Evolutionary conservation across 2,888 invertebrate species (phyloP), one percentile per base, ranked within the genome.

Genomic region (Thumatha senex): DNA sequence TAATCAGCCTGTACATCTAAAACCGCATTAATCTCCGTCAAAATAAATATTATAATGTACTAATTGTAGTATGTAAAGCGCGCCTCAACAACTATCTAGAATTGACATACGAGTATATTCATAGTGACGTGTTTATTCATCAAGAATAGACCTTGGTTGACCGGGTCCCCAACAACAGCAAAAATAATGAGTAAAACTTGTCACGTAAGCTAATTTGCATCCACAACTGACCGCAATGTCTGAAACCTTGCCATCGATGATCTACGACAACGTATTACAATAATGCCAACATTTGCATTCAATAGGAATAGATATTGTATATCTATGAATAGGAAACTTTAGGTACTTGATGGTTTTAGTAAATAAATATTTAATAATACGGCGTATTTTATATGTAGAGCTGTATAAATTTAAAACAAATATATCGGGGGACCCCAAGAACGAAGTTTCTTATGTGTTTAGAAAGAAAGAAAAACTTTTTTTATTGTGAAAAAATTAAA

Each of bases 171-270:
- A 13, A 35, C 13, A 13, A 35, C 34, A 43, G 18, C 18, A 45
- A 36, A 45, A 42, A n/a, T 10, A n/a, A 29, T 38, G 36, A n/a
- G 30, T 14, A 9, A 18, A 38, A 18, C 36, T 30, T 13, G 14
- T 48, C 36, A 33, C 48, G 29, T 30, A 41, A 9, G 12, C 34
- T 7, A 41, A 48, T 48, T 42, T 18, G 33, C 41, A 48, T 41
- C 18, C 15, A 30, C 29, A 30, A 36, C 5, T 33, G 29, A 14
- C 7, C 14, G 13, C 40, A 33, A 33, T 43, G 48, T 48, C 38
- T 11, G 14, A 49, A 45, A 31, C 40, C 24, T 33, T 33, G 44
- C 10, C 14, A 40, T 13, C 45, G 40, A 45, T 50, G 50, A 50
- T 45, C 43, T 40, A 35, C 12, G 35, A 41, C 40, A 29, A n/a